Percentiles rank a stretch among this genome's conserved stretches.
These are phyloP conservation scores for Natator depressus DNA, from an alignment of 2,113 vertebrate species.

Conservation along the genomic window DNA sequence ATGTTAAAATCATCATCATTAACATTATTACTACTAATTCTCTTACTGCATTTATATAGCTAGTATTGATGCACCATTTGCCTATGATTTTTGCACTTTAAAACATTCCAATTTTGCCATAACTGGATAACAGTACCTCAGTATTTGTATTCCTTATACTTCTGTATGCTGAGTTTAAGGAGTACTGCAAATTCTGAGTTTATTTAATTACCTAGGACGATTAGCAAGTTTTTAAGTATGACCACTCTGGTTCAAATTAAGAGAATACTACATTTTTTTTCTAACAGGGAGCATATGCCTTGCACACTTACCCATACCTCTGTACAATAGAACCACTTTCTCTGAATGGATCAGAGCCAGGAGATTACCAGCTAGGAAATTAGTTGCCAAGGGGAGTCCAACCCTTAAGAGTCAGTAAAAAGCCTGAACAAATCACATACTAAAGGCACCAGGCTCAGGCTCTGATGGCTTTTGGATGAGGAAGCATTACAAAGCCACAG, in stretches of 20 bases:
- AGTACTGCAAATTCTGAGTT: background rate
- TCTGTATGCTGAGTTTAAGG: rapidly evolving
- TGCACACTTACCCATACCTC: background rate
- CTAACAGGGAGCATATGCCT: background rate
- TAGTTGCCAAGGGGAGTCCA: constrained; percentile 44
- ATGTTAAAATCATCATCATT: background rate
- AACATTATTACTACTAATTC: background rate
- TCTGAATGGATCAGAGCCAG: constrained; percentile 31
- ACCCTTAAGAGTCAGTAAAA: background rate
- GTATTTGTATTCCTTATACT: background rate
- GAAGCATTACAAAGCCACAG: background rate
- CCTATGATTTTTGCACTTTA: background rate
- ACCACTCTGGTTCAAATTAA: constrained; percentile 10
- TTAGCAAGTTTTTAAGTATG: background rate
- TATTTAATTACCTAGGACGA: background rate
- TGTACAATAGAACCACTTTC: background rate
- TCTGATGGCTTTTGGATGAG: background rate
- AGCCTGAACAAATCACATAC: background rate
- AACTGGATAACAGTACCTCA: background rate
- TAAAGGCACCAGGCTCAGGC: background rate
- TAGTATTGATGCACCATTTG: background rate
- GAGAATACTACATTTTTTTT: constrained; percentile 19
- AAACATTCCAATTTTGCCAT: background rate
- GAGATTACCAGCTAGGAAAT: constrained; percentile 63
- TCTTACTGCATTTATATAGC: rapidly evolving